phyloP scores from a whole-genome alignment of 2,113 vertebrate genomes.

The Sorex araneus region DNA sequence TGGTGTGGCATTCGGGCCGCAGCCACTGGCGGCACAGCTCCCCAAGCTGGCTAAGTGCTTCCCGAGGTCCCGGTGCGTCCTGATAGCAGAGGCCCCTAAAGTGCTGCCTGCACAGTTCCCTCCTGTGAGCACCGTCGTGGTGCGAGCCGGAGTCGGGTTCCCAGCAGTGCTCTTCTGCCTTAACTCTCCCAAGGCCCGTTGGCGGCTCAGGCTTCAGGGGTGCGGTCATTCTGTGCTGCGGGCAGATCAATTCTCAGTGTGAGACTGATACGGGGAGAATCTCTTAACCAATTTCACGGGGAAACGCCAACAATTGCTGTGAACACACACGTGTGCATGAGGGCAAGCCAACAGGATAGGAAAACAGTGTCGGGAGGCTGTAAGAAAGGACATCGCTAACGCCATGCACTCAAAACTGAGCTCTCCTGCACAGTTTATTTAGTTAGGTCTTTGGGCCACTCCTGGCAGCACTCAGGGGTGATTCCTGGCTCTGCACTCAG shows the following conservation, averaged over 20 bases:
- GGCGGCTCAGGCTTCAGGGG: not conserved
- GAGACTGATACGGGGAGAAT: not conserved
- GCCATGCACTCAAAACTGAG: not conserved
- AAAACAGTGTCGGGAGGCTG: not conserved
- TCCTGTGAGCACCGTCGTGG: not conserved
- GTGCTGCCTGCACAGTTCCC: constrained; percentile 57
- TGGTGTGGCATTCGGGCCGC: constrained; percentile 63
- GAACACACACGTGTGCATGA: not conserved
- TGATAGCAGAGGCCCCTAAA: constrained; percentile 66
- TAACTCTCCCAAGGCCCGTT: not conserved
- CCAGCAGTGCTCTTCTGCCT: not conserved
- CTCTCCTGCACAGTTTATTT: not conserved
- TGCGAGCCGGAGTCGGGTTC: not conserved
- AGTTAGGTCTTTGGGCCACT: too few relatives aligned
- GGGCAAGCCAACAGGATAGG: not conserved
- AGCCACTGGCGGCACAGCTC: constrained; percentile 66
- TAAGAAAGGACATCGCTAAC: not conserved
- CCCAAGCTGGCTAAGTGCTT: constrained; percentile 63
- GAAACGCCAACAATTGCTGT: not conserved
- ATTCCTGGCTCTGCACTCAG: too few relatives aligned
- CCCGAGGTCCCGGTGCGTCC: constrained; percentile 36
- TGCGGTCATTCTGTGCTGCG: constrained; percentile 47
- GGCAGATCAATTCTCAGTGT: not conserved
- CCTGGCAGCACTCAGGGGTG: too few relatives aligned
- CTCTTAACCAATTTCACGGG: not conserved